phyloP scores from a whole-genome alignment of 1,140 invertebrate genomes.

The Andrena cerasifolii region DNA sequence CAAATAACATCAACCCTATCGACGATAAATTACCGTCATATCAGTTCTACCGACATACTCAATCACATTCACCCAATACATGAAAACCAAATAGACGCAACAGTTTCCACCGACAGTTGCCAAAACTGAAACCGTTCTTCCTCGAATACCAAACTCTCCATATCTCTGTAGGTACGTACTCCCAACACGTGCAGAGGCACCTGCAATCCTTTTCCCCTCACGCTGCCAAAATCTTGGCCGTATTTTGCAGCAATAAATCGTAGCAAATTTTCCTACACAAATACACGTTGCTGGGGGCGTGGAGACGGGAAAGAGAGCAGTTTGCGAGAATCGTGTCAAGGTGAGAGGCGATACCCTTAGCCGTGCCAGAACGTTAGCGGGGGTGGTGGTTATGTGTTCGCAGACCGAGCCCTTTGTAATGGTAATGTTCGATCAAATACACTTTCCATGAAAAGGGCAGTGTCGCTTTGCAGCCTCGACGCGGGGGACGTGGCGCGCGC shows the following conservation, averaged over 20 bases:
- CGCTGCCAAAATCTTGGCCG: background rate
- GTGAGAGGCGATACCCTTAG: slow-evolving; percentile 7
- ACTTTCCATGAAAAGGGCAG: slow-evolving; percentile 8
- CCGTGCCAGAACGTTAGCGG: too few species aligned
- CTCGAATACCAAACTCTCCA: too few species aligned
- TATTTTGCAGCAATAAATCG: background rate
- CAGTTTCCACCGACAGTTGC: too few species aligned
- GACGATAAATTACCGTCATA: too few species aligned
- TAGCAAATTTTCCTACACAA: background rate
- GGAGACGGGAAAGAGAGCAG: background rate
- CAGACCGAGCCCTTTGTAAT: slow-evolving; percentile 61
- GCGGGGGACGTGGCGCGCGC: background rate
- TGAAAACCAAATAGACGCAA: too few species aligned
- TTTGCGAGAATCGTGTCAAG: slow-evolving; percentile 12
- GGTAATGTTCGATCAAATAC: slow-evolving; percentile 69
- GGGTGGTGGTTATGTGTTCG: background rate
- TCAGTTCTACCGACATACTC: too few species aligned
- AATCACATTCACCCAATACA: too few species aligned
- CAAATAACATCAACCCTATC: too few species aligned
- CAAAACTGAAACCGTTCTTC: too few species aligned
- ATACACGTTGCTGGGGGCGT: background rate
- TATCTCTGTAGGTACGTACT: too few species aligned
- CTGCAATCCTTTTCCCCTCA: background rate
- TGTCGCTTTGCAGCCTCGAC: slow-evolving; percentile 21
- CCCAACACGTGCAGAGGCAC: too few species aligned